Base-by-base conservation (phyloP, 2,797 vertebrate genomes). In the Rhyacichthys aspro region DNA sequence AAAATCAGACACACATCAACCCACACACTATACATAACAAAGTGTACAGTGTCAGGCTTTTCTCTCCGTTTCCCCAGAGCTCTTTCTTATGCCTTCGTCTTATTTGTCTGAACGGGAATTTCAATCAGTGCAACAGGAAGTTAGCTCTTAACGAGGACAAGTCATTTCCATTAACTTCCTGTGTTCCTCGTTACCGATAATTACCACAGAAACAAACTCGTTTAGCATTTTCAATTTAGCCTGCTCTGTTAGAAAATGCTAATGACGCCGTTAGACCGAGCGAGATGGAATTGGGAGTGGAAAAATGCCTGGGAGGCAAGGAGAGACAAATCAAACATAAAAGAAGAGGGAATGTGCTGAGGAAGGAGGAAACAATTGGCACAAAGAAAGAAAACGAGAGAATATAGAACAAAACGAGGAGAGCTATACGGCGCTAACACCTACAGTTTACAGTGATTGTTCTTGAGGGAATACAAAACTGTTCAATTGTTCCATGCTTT, bases 211-310 rank as follows among this genome's bases (percentile, higher is more conserved):
- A 88, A 87, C 86, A 91, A 91, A 89, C 90, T 90, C 83, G 76
- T 91, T 91, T 92, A 91, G 83, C 88, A 86, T 91, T 92, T 92
- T 91, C 89, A 91, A 93, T 93, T 92, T 91, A 86, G 89, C 72
- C 84, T 41, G 81, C 83, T 83, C 73, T 46, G 77, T 82, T 81
- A 76, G 78, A 84, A 90, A 91, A 93, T 91, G 88, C 88, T 91
- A 93, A 92, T 92, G 85, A 87, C 62, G 76, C 76, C 61, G 88
- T 89, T 92, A 90, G 79, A 67, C 79, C 78, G 70, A 76, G 74
- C n/a, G 42, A 76, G 81, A 84, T 81, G 83, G 84, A 83, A 89
- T 86, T 78, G 76, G 84, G 76, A 33, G 47, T 54, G 59, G 34
- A 69, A 57, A 73, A 78, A 82, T 36, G 59, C 39, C 83, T 85